Percentiles rank a stretch among this genome's conserved stretches.
These are phyloP conservation scores for Zaprionus lineosus DNA, from an alignment of 2,888 invertebrate genomes.

Conservation along the genomic window DNA sequence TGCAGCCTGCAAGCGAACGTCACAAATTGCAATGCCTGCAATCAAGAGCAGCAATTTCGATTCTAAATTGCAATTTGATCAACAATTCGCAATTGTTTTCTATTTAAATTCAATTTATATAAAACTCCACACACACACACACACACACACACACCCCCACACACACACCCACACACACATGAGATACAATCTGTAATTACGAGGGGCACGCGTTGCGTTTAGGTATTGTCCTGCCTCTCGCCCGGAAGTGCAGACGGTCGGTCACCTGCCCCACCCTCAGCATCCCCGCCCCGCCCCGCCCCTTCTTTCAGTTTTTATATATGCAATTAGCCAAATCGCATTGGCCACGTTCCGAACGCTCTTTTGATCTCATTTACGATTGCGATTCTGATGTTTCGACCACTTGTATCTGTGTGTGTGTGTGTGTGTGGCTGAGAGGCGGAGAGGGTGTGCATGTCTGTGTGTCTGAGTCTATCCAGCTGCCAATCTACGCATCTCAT, in stretches of 20 bases:
- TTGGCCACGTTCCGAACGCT: constrained; percentile 16
- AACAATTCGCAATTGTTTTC: constrained; percentile 74
- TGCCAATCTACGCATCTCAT: constrained; percentile 45
- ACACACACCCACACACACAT: too few relatives aligned
- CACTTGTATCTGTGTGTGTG: constrained; percentile 4
- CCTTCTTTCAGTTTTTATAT: constrained; percentile 9
- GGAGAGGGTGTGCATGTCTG: neutral
- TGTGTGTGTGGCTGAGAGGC: neutral
- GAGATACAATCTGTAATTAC: constrained; percentile 69
- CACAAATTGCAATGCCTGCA: constrained; percentile 33
- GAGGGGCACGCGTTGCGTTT: constrained; percentile 31
- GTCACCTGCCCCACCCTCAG: neutral
- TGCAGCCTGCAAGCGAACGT: constrained; percentile 11
- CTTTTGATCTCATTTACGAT: constrained; percentile 57
- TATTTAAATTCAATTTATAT: constrained; percentile 77
- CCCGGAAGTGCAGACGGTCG: neutral
- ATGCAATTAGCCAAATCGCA: constrained; percentile 49
- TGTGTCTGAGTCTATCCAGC: neutral
- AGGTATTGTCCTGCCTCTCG: constrained; percentile 28
- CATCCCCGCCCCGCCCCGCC: neutral
- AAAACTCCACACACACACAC: too few relatives aligned
- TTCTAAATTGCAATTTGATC: constrained; percentile 80
- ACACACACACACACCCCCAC: too few relatives aligned
- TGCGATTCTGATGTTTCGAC: constrained; percentile 37
- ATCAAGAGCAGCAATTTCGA: constrained; percentile 44